Percentiles rank a stretch among this genome's conserved stretches.
These are phyloP conservation scores for Brachionus angularis DNA, from an alignment of 1,140 invertebrate species.

Conservation along the genomic window DNA sequence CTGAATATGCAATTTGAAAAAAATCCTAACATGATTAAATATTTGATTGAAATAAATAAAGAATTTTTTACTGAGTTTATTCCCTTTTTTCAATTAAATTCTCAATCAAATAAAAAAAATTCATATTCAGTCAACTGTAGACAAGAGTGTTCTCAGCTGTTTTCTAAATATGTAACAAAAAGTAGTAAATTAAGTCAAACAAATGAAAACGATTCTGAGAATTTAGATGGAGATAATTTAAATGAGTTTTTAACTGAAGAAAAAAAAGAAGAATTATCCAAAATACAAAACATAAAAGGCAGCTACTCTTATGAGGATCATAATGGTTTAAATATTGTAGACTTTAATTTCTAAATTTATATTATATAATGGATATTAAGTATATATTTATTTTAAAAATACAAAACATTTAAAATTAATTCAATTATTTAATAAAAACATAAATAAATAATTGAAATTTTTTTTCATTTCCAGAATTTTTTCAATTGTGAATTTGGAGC, in stretches of 20 bases:
- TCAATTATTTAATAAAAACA: too few species aligned
- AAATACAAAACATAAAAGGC: neutral
- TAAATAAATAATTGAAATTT: neutral
- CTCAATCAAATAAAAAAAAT: neutral
- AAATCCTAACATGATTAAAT: neutral
- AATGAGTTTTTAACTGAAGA: neutral
- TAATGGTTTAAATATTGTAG: neutral
- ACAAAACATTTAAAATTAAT: too few species aligned
- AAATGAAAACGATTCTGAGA: conserved; percentile 24
- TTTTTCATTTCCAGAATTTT: conserved; percentile 23
- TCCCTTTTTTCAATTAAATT: conserved; percentile 15
- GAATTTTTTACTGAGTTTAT: conserved; percentile 18
- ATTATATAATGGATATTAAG: too few species aligned
- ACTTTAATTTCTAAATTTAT: conserved; percentile 17
- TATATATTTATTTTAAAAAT: too few species aligned
- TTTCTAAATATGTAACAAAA: conserved; percentile 7
- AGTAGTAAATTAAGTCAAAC: neutral
- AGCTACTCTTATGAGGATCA: conserved; percentile 4
- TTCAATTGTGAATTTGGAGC: neutral
- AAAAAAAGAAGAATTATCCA: neutral
- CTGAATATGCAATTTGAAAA: neutral
- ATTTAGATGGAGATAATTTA: neutral
- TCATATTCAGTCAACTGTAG: too few species aligned
- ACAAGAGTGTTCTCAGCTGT: neutral
- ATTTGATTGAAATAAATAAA: conserved; percentile 32